phyloP scores from a whole-genome alignment of 2,888 invertebrate species.

The Apamea monoglypha region DNA sequence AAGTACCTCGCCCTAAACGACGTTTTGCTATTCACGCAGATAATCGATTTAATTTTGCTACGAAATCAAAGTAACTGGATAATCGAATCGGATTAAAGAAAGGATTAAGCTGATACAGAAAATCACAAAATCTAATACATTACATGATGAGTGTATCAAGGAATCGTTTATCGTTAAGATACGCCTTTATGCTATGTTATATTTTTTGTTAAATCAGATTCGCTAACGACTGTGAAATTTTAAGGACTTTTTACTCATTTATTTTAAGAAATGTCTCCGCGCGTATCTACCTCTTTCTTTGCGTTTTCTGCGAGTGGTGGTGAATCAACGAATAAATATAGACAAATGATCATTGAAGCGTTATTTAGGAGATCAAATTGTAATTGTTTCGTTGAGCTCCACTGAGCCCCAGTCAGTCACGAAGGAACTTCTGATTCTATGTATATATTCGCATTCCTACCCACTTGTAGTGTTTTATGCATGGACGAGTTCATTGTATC shows the following conservation, averaged over 20 bases:
- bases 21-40: constrained; percentile 11
- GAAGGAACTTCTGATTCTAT: constrained; percentile 45
- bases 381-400: constrained; percentile 44
- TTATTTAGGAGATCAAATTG: constrained; percentile 50
- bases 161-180: constrained; percentile 47
- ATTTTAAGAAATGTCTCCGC: neutral
- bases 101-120: constrained; percentile 3
- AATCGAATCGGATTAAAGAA: neutral
- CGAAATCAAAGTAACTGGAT: neutral
- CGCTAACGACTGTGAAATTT: neutral
- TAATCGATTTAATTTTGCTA: constrained; percentile 2
- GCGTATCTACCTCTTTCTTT: neutral
- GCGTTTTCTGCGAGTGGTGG: neutral
- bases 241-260: neutral
- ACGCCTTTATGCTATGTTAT: constrained; percentile 2
- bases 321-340: constrained; percentile 35
- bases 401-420: constrained; percentile 40
- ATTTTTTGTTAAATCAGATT: neutral
- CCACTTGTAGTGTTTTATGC: constrained; percentile 63
- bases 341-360: constrained; percentile 52
- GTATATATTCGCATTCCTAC: constrained; percentile 64
- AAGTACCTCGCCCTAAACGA: constrained; percentile 12
- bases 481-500: constrained; percentile 51
- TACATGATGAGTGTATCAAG: constrained; percentile 26
- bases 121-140: constrained; percentile 18